phyloP scores from a whole-genome alignment of 2,797 vertebrate genomes.

The Molossus alvarezi region DNA sequence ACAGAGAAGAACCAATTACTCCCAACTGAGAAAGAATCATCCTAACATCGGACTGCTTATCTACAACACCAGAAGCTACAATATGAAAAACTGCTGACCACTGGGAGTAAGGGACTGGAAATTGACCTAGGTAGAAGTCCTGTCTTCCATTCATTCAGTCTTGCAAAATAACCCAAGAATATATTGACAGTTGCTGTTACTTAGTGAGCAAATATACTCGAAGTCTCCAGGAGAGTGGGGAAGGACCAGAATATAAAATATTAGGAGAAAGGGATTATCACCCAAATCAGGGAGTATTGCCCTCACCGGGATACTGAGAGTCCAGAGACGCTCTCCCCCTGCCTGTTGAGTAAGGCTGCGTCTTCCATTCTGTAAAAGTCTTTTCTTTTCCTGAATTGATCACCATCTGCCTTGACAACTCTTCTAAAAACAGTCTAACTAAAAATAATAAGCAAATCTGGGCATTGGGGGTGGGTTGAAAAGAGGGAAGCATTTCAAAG shows the following conservation, averaged over 20 bases:
- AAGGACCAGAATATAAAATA: not conserved
- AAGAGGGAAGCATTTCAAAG: slow-evolving; percentile 58
- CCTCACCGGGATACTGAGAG: not conserved
- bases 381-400: slow-evolving; percentile 50
- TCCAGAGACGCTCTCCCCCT: not conserved
- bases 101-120: not conserved
- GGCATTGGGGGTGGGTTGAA: slow-evolving; percentile 7
- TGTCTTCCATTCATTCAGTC: not conserved
- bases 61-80: not conserved
- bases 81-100: not conserved
- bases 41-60: not conserved
- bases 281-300: not conserved
- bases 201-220: not conserved
- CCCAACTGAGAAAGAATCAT: not conserved
- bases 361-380: slow-evolving; percentile 5
- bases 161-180: not conserved
- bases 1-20: not conserved
- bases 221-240: slow-evolving; percentile 9
- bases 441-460: slow-evolving; percentile 67
- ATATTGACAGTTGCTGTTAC: not conserved
- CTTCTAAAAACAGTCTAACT: slow-evolving; percentile 70
- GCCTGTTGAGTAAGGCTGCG: not conserved
- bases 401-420: slow-evolving; percentile 59
- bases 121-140: not conserved
- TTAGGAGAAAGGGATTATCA: not conserved